Evolutionary conservation across 2,797 vertebrate genomes (phyloP).

Genomic region (Sebastolobus alascanus): DNA sequence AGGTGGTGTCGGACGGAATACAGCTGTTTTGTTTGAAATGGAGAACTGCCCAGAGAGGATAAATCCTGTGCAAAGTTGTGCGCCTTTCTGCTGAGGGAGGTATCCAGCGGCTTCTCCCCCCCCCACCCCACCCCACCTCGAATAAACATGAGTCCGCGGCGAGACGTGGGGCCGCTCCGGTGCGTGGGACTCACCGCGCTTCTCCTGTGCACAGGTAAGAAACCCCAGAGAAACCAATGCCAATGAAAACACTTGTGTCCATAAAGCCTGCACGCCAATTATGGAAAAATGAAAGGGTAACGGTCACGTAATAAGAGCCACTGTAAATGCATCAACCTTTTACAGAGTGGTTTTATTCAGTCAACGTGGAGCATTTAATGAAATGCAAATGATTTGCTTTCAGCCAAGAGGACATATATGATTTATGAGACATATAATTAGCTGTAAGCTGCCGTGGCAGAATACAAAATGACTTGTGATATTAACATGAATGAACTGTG

Average conservation of each 20-base stretch:
- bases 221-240: neutral
- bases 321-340: conserved; percentile 62
- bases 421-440: conserved; percentile 78
- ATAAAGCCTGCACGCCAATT: conserved; percentile 15
- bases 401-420: conserved; percentile 66
- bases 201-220: conserved; percentile 84
- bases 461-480: conserved; percentile 77
- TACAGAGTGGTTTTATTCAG: conserved; percentile 51
- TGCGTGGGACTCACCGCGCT: conserved; percentile 75
- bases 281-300: conserved; percentile 34
- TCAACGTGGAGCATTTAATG: conserved; percentile 58
- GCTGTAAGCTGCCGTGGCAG: conserved; percentile 78
- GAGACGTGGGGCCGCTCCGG: conserved; percentile 65
- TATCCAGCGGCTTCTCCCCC: conserved; percentile 22
- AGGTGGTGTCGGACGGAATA: conserved; percentile 64
- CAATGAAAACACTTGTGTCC: conserved; percentile 14
- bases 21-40: conserved; percentile 48
- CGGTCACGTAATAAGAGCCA: conserved; percentile 34
- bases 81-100: conserved; percentile 60
- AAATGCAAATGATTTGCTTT: conserved; percentile 73
- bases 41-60: conserved; percentile 65
- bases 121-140: neutral
- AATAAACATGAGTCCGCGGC: conserved; percentile 62
- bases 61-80: conserved; percentile 62
- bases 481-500: conserved; percentile 76